These are phyloP conservation scores for Fregetta grallaria DNA, from an alignment of 2,113 vertebrate species.

Conservation along the genomic window DNA sequence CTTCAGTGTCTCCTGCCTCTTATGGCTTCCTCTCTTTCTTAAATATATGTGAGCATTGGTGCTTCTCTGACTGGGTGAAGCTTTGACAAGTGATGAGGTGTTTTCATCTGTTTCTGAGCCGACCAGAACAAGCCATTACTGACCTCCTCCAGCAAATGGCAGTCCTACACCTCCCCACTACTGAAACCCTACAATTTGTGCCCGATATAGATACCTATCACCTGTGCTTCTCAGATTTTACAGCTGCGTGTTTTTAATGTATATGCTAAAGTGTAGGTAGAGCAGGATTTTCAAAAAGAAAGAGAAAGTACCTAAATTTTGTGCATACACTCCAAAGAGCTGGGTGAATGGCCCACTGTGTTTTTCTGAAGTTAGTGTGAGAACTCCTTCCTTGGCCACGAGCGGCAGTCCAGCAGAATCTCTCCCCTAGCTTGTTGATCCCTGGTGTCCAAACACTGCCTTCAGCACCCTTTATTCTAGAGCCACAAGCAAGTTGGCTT, in stretches of 20 bases:
- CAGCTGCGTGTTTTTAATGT: neutral
- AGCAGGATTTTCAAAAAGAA: neutral
- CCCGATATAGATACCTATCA: neutral
- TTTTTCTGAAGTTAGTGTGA: neutral
- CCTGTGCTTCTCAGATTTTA: neutral
- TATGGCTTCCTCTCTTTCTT: neutral
- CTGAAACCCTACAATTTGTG: neutral
- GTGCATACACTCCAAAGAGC: neutral
- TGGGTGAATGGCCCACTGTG: neutral
- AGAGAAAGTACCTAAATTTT: neutral
- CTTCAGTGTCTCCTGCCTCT: neutral
- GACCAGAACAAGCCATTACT: neutral
- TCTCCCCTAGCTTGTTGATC: neutral
- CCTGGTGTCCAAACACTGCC: neutral
- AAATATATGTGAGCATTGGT: neutral
- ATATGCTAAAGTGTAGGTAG: neutral
- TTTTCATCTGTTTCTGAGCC: neutral
- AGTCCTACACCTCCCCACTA: neutral
- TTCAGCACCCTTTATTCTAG: neutral
- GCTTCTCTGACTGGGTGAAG: neutral
- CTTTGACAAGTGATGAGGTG: neutral
- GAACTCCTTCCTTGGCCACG: neutral
- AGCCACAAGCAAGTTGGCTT: neutral
- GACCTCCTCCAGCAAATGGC: neutral
- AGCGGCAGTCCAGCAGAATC: neutral